These are phyloP conservation scores for Phaonia tiefii DNA, from an alignment of 2,888 invertebrate species.

Conservation along the genomic window DNA sequence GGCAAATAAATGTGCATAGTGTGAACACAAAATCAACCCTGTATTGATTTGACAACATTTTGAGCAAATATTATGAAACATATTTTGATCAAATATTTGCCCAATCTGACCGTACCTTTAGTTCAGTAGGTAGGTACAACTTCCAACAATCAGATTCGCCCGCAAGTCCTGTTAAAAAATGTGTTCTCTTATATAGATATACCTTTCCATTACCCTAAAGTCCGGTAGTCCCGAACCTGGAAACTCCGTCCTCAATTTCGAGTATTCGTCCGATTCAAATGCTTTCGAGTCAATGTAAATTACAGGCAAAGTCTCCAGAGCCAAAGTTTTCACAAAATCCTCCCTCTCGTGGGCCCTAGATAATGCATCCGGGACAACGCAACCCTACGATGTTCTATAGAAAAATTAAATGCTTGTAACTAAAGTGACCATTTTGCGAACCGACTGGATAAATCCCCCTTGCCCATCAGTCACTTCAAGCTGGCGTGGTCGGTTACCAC, in stretches of 20 bases:
- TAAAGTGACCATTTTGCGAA: too few species aligned
- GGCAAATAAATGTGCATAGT: too few species aligned
- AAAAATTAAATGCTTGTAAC: conserved; percentile 25
- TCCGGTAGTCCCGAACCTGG: not conserved
- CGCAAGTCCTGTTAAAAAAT: too few species aligned
- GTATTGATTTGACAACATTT: too few species aligned
- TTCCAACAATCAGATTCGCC: too few species aligned
- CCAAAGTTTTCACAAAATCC: not conserved
- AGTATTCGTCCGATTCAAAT: conserved; percentile 10
- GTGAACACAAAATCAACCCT: too few species aligned
- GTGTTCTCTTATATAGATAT: too few species aligned
- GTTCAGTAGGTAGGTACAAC: too few species aligned
- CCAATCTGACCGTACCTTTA: too few species aligned
- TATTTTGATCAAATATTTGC: too few species aligned
- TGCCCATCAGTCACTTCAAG: conserved; percentile 29
- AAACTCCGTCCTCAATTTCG: not conserved
- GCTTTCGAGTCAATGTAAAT: conserved; percentile 2
- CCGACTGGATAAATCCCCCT: not conserved
- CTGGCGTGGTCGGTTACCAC: conserved; percentile 68
- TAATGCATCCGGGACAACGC: conserved; percentile 26
- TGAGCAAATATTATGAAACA: too few species aligned
- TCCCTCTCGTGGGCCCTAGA: conserved; percentile 7
- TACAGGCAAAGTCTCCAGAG: not conserved
- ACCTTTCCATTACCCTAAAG: not conserved
- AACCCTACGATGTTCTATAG: conserved; percentile 27